Evolutionary conservation across 2,113 vertebrate species (phyloP), one percentile per base, ranked within the genome.

Genomic region (Oophaga pumilio): DNA sequence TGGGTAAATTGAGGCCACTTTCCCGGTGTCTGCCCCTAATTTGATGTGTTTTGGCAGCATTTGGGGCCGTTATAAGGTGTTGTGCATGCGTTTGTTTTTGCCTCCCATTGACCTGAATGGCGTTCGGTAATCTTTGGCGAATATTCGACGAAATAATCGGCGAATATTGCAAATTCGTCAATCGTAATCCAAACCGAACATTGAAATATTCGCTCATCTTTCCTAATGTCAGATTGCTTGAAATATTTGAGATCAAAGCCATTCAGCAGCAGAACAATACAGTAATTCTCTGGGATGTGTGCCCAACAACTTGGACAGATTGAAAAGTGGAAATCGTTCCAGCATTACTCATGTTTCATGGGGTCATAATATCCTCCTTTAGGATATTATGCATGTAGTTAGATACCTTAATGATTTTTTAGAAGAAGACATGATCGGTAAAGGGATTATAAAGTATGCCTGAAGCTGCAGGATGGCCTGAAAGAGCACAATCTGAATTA

Each of bases 321-420:
- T 60, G 26, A 28, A 80, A 80, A 80, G 57, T 33, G 78, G 56
- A 53, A 28, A 12, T 59, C 26, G 15, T 57, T 57, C 76, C 77
- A 43, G 28, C 56, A 80, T 80, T 80, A 80, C 57, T 78, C 52
- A 78, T 78, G 76, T 57, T 56, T 80, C 78, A 43, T 62, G 56
- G 77, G 53, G 78, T 60, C 28, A 33, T 20, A 80, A 80, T 18
- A 33, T 6, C 6, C 4, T 18, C 78, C 60, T 60, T 26, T 12
- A 14, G 13, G 33, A 50, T 22, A 74, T 50, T 74, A 50, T 33
- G 49, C 43, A 73, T 73, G 22, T 28, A 50, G 43, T 10, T 22
- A 50, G 71, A 74, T 22, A 22, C 50, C 71, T 50, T 74, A 74
- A 74, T 74, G 71, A 74, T 74, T 74, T 74, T 43, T 74, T 20